Evolutionary conservation across 2,113 vertebrate genomes (phyloP), one percentile per base, ranked within the genome.

Genomic region (Danionella cerebrum): DNA sequence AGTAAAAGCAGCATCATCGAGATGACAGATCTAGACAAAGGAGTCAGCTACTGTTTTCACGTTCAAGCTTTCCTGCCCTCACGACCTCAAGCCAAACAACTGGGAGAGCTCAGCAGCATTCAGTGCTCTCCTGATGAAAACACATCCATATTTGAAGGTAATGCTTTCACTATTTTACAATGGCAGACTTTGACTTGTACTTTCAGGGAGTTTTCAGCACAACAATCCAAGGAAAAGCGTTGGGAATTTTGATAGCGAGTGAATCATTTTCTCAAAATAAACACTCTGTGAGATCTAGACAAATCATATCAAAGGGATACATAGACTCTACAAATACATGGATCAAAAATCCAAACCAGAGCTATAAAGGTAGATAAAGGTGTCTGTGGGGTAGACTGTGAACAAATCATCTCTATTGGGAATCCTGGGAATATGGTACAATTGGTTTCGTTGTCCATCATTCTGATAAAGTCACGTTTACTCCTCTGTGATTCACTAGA

Each of bases 1-100:
- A 88, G 85, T 4, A 16, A 68, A 44, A 88, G 64, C 16, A 82
- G 75, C 10, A 4, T 1, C 10, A 88, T 95, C 51, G 77, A 84
- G 63, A 1, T 97, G 53, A 45, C 6, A 0, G 72, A 38, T 0
- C 53, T 94, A 77, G 94, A 96, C 21, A 67, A 27, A 45, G 88
- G 79, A 0, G 73, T 80, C 64, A 90, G 78, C 72, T 96, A 98
- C 71, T 98, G 96, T 77, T 95, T 97, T 79, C 82, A 6, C 2
- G 63, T 94, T 0, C 90, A 93, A 69, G 93, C 83, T 31, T 55
- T 18, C 50, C 72, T 96, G 58, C 73, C 74, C 1, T 88, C 82
- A 39, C 88, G 91, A 27, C 42, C 0, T 4, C 12, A 0, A 1
- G 14, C n/a, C 4, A 88, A 91, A 42, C 87, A 85, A 9, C 71